Percentiles rank a stretch among this genome's conserved stretches.
phyloP scores from a whole-genome alignment of 2,888 invertebrate genomes.

The Drosophila fungiperda region DNA sequence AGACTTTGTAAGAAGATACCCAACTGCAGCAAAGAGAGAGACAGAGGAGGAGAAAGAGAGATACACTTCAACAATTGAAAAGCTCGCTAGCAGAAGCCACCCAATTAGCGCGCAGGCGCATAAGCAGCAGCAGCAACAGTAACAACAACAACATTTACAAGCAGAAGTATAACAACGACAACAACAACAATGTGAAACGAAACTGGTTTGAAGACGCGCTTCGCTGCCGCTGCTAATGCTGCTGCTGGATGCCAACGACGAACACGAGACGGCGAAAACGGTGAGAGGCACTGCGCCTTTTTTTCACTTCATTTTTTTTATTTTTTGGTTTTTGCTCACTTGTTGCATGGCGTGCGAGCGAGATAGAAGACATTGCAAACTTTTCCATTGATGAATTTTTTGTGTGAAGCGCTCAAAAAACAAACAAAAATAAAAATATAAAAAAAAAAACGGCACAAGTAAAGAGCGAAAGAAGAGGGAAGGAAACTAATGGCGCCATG shows the following conservation, averaged over 20 bases:
- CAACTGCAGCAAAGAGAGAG: not conserved
- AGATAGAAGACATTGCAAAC: slow-evolving; percentile 70
- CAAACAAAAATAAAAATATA: not conserved
- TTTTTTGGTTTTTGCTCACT: slow-evolving; percentile 49
- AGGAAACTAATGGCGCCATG: not conserved
- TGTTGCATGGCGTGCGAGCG: slow-evolving; percentile 57
- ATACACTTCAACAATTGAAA: slow-evolving; percentile 34
- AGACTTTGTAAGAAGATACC: slow-evolving; percentile 7
- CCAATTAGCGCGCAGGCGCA: slow-evolving; percentile 75
- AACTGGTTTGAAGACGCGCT: slow-evolving; percentile 68
- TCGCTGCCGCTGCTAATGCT: slow-evolving; percentile 24
- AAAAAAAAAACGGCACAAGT: not conserved
- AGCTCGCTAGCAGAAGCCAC: slow-evolving; percentile 52
- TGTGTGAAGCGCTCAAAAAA: slow-evolving; percentile 5
- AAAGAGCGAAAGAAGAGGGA: not conserved
- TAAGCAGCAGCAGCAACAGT: slow-evolving; percentile 42
- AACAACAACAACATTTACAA: slow-evolving; percentile 34
- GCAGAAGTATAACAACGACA: slow-evolving; percentile 27
- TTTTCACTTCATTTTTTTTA: slow-evolving; percentile 18
- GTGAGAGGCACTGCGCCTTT: slow-evolving; percentile 4
- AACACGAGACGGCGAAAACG: slow-evolving; percentile 28
- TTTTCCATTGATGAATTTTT: slow-evolving; percentile 77
- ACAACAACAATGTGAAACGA: slow-evolving; percentile 39
- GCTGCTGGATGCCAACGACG: slow-evolving; percentile 12
- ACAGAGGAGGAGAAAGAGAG: slow-evolving; percentile 9